These are phyloP conservation scores for Leptocoma aspasia DNA, from an alignment of 2,113 vertebrate genomes.

Conservation along the genomic window DNA sequence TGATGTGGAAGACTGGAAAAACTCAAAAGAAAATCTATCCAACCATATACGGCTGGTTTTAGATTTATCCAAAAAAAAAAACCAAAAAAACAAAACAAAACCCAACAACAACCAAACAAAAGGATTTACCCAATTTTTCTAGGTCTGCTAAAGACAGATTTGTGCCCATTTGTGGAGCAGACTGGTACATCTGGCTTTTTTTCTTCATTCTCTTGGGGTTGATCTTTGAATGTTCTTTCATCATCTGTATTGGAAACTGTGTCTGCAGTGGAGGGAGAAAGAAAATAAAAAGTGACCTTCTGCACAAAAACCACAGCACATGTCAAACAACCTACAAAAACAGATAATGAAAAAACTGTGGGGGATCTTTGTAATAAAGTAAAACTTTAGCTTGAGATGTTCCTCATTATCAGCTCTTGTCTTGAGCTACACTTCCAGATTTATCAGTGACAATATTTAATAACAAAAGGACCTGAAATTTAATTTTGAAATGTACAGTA, in stretches of 20 bases:
- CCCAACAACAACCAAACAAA: neutral
- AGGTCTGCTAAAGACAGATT: conserved; percentile 57
- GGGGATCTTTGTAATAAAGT: neutral
- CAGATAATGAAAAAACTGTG: neutral
- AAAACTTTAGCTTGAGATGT: neutral
- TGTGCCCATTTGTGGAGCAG: conserved; percentile 66
- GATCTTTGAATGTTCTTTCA: conserved; percentile 44
- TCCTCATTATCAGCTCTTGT: neutral
- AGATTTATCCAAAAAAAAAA: neutral
- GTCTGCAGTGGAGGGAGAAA: neutral
- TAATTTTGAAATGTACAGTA: neutral
- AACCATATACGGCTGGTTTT: neutral
- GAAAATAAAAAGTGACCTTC: neutral
- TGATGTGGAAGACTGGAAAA: neutral
- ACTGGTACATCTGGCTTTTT: conserved; percentile 61
- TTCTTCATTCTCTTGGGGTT: neutral
- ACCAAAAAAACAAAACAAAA: neutral
- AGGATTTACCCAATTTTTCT: conserved; percentile 82
- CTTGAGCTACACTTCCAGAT: neutral
- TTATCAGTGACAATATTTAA: neutral
- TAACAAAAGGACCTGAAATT: neutral
- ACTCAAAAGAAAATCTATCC: neutral
- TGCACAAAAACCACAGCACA: neutral
- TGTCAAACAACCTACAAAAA: neutral
- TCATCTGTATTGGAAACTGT: neutral